Evolutionary conservation across 2,888 invertebrate species (phyloP).

Genomic region (Mythimna vitellina): DNA sequence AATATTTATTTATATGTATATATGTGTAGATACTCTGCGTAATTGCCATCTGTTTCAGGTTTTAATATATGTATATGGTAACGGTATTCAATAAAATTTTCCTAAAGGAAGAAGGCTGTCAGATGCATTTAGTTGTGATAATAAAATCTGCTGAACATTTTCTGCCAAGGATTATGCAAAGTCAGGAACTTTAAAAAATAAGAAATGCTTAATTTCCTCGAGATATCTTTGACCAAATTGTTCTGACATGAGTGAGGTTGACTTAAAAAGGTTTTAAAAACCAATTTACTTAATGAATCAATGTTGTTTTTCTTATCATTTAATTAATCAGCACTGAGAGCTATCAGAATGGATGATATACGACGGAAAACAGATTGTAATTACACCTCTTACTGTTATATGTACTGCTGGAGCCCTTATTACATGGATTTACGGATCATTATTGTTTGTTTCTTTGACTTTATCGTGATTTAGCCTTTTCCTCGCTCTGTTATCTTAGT

Average conservation of each 20-base stretch:
- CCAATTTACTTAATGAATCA: constrained; percentile 76
- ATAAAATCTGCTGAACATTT: background rate
- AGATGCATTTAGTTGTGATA: background rate
- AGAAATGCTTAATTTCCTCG: constrained; percentile 20
- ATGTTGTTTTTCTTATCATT: constrained; percentile 77
- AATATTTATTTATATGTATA: no score
- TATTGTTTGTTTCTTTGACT: constrained; percentile 44
- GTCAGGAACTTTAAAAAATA: background rate
- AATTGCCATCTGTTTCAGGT: background rate
- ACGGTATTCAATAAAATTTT: background rate
- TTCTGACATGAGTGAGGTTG: constrained; percentile 66
- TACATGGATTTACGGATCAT: constrained; percentile 28
- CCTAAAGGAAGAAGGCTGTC: background rate
- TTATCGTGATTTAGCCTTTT: constrained; percentile 76
- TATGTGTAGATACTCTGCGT: background rate
- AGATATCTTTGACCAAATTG: constrained; percentile 38
- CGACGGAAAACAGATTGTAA: constrained; percentile 77
- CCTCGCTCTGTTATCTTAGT: constrained; percentile 71
- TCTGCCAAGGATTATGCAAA: constrained; percentile 13
- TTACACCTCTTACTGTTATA: constrained; percentile 67
- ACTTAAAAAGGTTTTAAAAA: constrained; percentile 68
- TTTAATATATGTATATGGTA: background rate
- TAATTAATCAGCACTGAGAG: constrained; percentile 82
- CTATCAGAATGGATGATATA: constrained; percentile 75
- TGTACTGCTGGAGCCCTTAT: constrained; percentile 23